Evolutionary conservation across 2,113 vertebrate genomes (phyloP).

Genomic region (Martes martes): DNA sequence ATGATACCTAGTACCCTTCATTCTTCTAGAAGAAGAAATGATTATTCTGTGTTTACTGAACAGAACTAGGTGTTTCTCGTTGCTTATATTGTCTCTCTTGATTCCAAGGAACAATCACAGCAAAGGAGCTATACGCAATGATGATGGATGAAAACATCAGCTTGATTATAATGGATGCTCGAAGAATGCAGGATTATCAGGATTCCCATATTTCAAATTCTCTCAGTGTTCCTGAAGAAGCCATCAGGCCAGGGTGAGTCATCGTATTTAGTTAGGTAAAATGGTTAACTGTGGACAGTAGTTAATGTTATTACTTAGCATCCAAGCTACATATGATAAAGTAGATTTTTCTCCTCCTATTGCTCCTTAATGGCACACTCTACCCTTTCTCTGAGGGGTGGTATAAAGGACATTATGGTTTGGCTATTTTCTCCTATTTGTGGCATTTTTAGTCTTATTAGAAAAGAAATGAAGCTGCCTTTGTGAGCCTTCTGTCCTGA

Average conservation of each 20-base stretch:
- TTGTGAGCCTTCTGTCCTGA: background rate
- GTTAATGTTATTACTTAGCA: background rate
- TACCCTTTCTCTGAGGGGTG: background rate
- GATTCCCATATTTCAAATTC: conserved; percentile 92
- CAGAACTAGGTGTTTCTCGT: background rate
- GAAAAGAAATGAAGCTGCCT: background rate
- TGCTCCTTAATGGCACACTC: background rate
- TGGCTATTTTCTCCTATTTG: background rate
- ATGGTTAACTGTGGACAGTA: background rate
- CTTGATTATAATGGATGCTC: conserved; percentile 94
- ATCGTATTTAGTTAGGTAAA: background rate
- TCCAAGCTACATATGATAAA: background rate
- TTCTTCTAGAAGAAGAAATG: background rate
- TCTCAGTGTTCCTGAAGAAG: conserved; percentile 94
- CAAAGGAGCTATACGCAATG: conserved; percentile 93
- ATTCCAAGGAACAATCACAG: conserved; percentile 87
- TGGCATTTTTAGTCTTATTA: background rate
- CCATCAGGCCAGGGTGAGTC: conserved; percentile 92
- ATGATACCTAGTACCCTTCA: background rate
- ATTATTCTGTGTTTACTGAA: conserved; percentile 25
- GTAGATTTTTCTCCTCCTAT: background rate
- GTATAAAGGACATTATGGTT: background rate
- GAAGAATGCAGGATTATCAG: conserved; percentile 87
- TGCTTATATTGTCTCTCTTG: background rate
- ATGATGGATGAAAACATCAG: conserved; percentile 90